These are phyloP conservation scores for Caenorhabditis brenneri DNA, from an alignment of 1,140 invertebrate genomes.

Conservation along the genomic window DNA sequence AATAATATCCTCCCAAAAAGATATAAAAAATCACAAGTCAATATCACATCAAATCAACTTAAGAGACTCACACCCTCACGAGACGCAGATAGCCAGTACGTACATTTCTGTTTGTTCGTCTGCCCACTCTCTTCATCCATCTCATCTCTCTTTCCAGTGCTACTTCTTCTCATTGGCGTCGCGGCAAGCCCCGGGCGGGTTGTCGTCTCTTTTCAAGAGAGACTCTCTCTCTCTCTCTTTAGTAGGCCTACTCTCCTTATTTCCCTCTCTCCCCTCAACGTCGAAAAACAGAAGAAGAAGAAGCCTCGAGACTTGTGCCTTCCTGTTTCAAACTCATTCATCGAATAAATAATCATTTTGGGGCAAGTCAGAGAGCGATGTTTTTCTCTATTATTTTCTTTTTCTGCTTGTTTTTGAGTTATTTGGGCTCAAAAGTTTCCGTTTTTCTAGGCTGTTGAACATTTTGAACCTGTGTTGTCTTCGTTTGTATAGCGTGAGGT, in stretches of 20 bases:
- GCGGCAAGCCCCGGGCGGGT: neutral
- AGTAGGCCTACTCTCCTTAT: neutral
- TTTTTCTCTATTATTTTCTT: neutral
- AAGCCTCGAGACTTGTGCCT: neutral
- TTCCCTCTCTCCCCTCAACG: neutral
- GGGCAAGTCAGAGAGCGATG: neutral
- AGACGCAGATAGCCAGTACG: neutral
- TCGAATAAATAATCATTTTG: constrained; percentile 28
- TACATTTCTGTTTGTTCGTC: constrained; percentile 30
- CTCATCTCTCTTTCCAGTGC: neutral
- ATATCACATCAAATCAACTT: neutral
- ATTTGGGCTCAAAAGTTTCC: neutral
- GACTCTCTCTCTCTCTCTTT: neutral
- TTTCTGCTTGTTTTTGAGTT: neutral
- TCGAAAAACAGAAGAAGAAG: neutral
- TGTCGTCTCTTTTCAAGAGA: neutral
- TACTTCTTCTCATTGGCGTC: neutral
- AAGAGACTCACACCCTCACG: no score
- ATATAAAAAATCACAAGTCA: constrained; percentile 1
- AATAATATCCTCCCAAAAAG: no score
- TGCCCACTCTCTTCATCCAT: neutral
- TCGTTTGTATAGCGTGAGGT: no score
- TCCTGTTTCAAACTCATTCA: neutral
- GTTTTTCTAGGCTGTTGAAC: no score
- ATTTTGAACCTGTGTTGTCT: no score